Evolutionary conservation across 2,888 invertebrate species (phyloP).

Genomic region (Psylliodes chrysocephalus): DNA sequence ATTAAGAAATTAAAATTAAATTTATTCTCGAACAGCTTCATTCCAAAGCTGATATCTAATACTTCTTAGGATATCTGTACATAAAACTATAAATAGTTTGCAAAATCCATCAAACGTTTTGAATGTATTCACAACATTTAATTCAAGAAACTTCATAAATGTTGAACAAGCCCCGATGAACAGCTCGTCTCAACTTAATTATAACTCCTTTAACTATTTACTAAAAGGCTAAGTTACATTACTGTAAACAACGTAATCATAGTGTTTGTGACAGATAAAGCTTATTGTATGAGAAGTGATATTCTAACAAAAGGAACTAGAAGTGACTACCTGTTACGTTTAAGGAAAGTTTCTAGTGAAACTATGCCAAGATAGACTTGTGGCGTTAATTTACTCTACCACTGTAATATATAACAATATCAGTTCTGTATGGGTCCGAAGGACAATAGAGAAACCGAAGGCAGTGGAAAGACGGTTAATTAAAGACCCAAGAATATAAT

Average conservation of each 20-base stretch:
- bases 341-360: conserved; percentile 12
- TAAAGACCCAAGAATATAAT: too few relatives aligned
- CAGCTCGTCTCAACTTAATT: conserved; percentile 1
- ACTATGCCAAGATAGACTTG: conserved; percentile 16
- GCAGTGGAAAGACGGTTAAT: too few relatives aligned
- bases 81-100: too few relatives aligned
- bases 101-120: too few relatives aligned
- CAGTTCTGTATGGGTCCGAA: background rate
- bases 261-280: conserved; percentile 23
- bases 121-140: too few relatives aligned
- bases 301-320: conserved; percentile 11
- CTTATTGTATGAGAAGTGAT: conserved; percentile 16
- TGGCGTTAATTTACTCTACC: background rate
- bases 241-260: conserved; percentile 11
- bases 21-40: too few relatives aligned
- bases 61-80: too few relatives aligned
- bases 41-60: too few relatives aligned
- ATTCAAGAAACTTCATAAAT: too few relatives aligned
- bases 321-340: conserved; percentile 19
- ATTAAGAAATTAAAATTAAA: too few relatives aligned
- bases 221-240: conserved; percentile 3
- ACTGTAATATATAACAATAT: background rate
- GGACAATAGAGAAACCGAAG: too few relatives aligned
- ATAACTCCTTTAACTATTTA: background rate
- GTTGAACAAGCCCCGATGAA: too few relatives aligned